Conservation (phyloP, 2,797 vertebrate genomes). For the Oreortyx pictus region DNA sequence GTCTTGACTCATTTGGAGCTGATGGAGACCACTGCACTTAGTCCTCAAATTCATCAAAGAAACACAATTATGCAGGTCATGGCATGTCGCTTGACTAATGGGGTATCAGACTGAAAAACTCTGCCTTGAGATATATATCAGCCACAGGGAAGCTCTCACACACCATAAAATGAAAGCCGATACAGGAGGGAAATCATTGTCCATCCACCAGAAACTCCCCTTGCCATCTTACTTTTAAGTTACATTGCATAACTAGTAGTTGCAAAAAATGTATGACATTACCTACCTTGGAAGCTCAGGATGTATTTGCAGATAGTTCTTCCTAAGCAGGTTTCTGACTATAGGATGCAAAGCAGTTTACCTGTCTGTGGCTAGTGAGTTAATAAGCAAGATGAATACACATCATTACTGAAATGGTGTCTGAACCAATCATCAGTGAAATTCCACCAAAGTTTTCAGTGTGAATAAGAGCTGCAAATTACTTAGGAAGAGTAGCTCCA, state of each 20-base stretch:
- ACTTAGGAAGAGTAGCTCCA: background rate
- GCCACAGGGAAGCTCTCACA: background rate
- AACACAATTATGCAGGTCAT: constrained; percentile 36
- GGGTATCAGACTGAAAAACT: background rate
- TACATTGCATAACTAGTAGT: background rate
- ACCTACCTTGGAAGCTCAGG: background rate
- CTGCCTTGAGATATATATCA: background rate
- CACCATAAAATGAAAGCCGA: background rate
- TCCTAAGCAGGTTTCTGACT: background rate
- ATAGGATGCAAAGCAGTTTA: background rate
- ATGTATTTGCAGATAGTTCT: background rate
- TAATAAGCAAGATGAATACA: background rate
- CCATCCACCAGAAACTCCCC: background rate
- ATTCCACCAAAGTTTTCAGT: background rate
- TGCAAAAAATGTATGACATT: background rate
- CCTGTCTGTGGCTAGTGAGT: background rate
- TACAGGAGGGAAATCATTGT: background rate
- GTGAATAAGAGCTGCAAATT: background rate
- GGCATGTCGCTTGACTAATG: constrained; percentile 19
- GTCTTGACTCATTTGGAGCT: constrained; percentile 35
- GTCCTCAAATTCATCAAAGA: constrained; percentile 32
- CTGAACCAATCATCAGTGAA: background rate
- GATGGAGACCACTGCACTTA: constrained; percentile 15
- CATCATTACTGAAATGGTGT: background rate
- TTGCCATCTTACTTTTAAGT: background rate